phyloP scores from a whole-genome alignment of 2,113 vertebrate species.

The Sporophila hypoxantha region DNA sequence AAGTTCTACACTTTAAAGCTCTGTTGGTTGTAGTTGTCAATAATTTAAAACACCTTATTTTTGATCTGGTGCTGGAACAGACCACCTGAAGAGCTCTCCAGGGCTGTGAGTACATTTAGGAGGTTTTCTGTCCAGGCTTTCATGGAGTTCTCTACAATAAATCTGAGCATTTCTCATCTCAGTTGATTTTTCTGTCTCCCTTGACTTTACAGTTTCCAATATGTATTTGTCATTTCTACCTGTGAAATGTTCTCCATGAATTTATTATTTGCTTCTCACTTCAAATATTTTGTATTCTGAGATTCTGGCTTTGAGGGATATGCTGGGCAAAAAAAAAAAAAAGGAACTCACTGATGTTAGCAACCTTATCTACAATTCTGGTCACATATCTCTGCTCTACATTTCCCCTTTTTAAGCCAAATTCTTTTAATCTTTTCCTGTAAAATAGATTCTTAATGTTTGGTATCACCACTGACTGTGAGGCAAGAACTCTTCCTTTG shows the following conservation, averaged over 20 bases:
- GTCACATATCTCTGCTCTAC: not conserved
- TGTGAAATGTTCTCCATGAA: not conserved
- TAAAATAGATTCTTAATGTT: not conserved
- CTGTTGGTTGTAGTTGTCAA: not conserved
- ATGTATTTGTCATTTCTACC: not conserved
- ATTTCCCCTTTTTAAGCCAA: not conserved
- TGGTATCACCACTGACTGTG: not conserved
- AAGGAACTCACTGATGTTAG: not conserved
- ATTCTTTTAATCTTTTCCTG: not conserved
- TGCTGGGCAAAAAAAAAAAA: not conserved
- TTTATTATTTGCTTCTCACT: conserved; percentile 10
- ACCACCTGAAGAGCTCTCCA: conserved; percentile 22
- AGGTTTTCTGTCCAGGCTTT: not conserved
- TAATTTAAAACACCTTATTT: conserved; percentile 26
- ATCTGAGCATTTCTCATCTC: not conserved
- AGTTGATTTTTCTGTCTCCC: not conserved
- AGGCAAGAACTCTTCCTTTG: not conserved
- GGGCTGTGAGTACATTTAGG: not conserved
- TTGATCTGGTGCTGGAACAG: conserved; percentile 3
- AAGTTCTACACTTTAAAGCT: not conserved
- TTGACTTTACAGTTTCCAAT: not conserved
- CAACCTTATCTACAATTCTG: not conserved
- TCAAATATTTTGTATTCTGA: not conserved
- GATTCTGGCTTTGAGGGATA: not conserved
- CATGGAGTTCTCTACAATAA: not conserved